Conservation (phyloP, 2,797 vertebrate genomes). For the Nasua narica region DNA sequence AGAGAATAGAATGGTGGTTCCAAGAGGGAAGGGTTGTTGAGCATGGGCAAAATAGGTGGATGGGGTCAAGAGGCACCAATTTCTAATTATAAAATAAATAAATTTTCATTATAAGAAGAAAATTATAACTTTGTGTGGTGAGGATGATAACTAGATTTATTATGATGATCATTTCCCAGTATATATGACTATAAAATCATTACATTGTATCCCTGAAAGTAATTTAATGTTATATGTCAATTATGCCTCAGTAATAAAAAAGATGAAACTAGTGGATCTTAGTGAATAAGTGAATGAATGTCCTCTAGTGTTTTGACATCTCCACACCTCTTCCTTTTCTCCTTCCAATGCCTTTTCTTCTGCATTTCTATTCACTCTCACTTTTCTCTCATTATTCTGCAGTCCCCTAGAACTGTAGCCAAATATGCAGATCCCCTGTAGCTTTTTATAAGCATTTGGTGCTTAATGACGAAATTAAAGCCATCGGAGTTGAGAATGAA, state of each 20-base stretch:
- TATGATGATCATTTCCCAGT: background rate
- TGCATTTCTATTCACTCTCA: background rate
- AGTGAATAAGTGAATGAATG: background rate
- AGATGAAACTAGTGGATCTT: background rate
- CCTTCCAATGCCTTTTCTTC: background rate
- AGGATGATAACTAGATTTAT: background rate
- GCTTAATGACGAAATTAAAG: slow-evolving; percentile 40
- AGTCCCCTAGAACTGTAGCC: background rate
- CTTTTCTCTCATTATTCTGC: background rate
- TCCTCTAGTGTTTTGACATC: background rate
- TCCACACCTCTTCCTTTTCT: background rate
- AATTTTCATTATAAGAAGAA: background rate
- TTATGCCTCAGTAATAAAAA: background rate
- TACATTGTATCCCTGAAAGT: background rate
- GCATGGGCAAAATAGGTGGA: background rate
- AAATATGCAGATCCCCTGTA: background rate
- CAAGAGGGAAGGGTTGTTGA: background rate
- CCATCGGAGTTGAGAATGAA: background rate
- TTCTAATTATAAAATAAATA: background rate
- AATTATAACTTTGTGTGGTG: background rate
- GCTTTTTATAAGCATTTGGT: background rate
- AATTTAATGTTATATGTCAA: background rate
- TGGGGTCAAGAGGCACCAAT: background rate
- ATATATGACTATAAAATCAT: background rate
- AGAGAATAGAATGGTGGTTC: background rate